Percentiles rank a stretch among this genome's conserved stretches.
phyloP scores from a whole-genome alignment of 2,888 invertebrate species.

The Sycophila texana region DNA sequence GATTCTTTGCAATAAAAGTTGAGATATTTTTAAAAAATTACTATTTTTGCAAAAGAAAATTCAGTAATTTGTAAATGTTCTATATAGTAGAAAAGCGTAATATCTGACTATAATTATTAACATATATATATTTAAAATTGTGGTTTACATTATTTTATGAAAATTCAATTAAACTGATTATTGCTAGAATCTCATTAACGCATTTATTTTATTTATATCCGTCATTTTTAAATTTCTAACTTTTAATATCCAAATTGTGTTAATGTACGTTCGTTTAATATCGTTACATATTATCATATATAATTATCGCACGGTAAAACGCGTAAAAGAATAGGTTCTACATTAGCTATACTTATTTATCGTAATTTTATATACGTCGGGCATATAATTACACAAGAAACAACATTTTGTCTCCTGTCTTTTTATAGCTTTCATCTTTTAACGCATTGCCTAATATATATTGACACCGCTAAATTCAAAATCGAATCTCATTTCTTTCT shows the following conservation, averaged over 20 bases:
- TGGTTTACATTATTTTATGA: too few species aligned
- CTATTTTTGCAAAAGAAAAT: too few species aligned
- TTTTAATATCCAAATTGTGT: too few species aligned
- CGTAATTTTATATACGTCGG: conserved; percentile 11
- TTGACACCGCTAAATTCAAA: conserved; percentile 33
- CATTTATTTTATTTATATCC: too few species aligned
- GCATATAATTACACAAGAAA: conserved; percentile 35
- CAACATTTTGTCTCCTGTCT: conserved; percentile 39
- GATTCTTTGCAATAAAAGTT: neutral
- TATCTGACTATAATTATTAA: too few species aligned
- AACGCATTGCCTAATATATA: conserved; percentile 38
- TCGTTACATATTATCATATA: conserved; percentile 9
- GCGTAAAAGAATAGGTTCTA: conserved; percentile 50
- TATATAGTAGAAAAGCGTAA: too few species aligned
- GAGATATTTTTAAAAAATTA: too few species aligned
- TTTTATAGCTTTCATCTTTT: neutral
- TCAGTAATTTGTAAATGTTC: too few species aligned
- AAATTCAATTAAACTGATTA: too few species aligned
- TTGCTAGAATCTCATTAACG: too few species aligned
- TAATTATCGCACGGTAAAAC: conserved; percentile 22
- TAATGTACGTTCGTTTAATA: neutral
- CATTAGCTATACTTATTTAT: conserved; percentile 38
- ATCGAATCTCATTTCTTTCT: neutral
- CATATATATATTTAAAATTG: too few species aligned
- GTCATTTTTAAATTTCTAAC: too few species aligned